These are phyloP conservation scores for Diorhabda elongata DNA, from an alignment of 1,140 invertebrate species.

Conservation along the genomic window DNA sequence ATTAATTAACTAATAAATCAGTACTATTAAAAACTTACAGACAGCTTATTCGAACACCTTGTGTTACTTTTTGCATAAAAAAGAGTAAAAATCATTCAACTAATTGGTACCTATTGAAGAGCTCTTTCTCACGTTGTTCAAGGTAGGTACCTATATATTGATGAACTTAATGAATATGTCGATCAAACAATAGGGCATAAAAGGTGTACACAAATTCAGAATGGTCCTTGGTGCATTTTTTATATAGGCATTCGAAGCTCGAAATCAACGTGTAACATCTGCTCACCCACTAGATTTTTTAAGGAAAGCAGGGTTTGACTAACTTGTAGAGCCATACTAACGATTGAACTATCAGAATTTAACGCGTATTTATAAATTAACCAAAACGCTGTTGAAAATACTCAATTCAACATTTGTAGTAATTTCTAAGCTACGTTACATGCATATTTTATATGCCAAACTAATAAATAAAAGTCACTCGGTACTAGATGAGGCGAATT, in stretches of 20 bases:
- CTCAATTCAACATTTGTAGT: too few relatives aligned
- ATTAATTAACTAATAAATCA: too few relatives aligned
- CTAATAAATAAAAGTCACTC: too few relatives aligned
- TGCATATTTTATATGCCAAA: too few relatives aligned
- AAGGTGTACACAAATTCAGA: slow-evolving; percentile 11
- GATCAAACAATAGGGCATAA: slow-evolving; percentile 7
- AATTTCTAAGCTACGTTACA: too few relatives aligned
- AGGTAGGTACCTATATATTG: background rate
- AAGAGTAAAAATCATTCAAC: slow-evolving; percentile 5
- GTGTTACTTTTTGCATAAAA: background rate
- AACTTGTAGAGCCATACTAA: background rate
- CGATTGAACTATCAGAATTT: background rate
- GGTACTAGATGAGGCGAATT: too few relatives aligned
- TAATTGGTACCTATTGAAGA: slow-evolving; percentile 9
- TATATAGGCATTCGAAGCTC: background rate
- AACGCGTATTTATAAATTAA: too few relatives aligned
- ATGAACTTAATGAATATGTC: slow-evolving; percentile 8
- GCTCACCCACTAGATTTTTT: slow-evolving; percentile 22
- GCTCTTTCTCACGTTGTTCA: slow-evolving; percentile 1
- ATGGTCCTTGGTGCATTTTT: slow-evolving; percentile 13
- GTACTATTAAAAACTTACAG: too few relatives aligned
- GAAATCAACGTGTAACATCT: slow-evolving; percentile 25
- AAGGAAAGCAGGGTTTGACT: background rate
- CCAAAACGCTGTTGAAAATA: too few relatives aligned
- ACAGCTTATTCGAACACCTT: background rate